A percentile compares a stretch with the other conserved stretches of the same genome.
Evolutionary conservation across 64 coral and sea anemone genomes (phyloP).

Genomic region (Exaiptasia diaphana): DNA sequence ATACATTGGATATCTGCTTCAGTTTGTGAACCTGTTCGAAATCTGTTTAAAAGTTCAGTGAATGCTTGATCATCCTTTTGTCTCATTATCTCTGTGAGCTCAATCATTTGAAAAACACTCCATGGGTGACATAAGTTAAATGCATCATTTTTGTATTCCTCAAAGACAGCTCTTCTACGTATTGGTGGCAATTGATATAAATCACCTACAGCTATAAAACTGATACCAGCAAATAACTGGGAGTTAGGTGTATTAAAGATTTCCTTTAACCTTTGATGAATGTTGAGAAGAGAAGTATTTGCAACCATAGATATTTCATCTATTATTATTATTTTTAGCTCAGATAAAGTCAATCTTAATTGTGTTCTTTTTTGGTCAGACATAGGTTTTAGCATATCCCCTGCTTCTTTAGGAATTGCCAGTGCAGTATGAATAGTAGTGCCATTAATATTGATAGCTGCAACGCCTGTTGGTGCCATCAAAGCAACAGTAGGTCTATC

Average conservation of each 20-base stretch:
- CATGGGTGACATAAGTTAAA: constrained; percentile 36
- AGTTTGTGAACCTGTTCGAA: constrained; percentile 49
- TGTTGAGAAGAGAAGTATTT: constrained; percentile 1
- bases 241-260: constrained; percentile 59
- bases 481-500: constrained; percentile 39
- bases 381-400: constrained; percentile 10
- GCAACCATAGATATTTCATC: constrained; percentile 21
- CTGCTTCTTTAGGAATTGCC: constrained; percentile 38
- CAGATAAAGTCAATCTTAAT: constrained; percentile 11
- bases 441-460: constrained; percentile 21
- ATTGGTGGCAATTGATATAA: constrained; percentile 49
- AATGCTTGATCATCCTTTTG: too few species aligned
- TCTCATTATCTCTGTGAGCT: constrained; percentile 42
- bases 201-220: constrained; percentile 57
- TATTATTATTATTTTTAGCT: constrained; percentile 30
- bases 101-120: constrained; percentile 23
- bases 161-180: constrained; percentile 28
- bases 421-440: constrained; percentile 35
- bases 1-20: constrained; percentile 71
- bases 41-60: constrained; percentile 59
- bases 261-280: constrained; percentile 34
- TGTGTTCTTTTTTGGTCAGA: constrained; percentile 39
- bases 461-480: constrained; percentile 28
- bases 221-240: constrained; percentile 53
- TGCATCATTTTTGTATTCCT: constrained; percentile 30